Conservation (phyloP, 2,797 vertebrate genomes). For the Sus cebifrons region DNA sequence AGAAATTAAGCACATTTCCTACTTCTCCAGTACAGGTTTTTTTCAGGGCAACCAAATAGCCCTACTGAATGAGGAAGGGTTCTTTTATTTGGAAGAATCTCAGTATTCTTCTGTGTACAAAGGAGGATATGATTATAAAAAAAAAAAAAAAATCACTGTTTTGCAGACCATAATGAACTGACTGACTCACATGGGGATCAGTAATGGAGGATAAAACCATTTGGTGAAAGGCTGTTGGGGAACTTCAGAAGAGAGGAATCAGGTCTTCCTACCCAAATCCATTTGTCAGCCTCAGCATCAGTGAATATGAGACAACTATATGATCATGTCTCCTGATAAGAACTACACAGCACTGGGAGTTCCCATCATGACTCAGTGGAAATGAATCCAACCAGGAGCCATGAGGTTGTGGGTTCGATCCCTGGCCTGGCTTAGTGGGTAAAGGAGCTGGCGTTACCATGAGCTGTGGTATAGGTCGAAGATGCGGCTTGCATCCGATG, state of each 20-base stretch:
- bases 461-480: no score
- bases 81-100: not conserved
- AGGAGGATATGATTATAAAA: not conserved
- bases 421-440: no score
- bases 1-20: conserved; percentile 55
- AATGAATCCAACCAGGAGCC: no score
- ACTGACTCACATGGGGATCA: not conserved
- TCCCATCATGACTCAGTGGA: not conserved
- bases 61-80: not conserved
- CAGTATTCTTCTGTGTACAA: not conserved
- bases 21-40: conserved; percentile 34
- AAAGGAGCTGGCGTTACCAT: no score
- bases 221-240: conserved; percentile 1
- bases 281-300: not conserved
- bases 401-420: no score
- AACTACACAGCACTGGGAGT: not conserved
- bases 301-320: not conserved
- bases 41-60: conserved; percentile 44
- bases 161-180: conserved; percentile 17
- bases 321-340: not conserved
- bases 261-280: not conserved
- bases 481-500: no score
- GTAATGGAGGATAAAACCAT: not conserved
- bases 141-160: conserved; percentile 25
- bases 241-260: not conserved